Evolutionary conservation across 30 jellyfish, hydroid and myxozoan species (phyloP).

Genomic region (Turritopsis rubra): DNA sequence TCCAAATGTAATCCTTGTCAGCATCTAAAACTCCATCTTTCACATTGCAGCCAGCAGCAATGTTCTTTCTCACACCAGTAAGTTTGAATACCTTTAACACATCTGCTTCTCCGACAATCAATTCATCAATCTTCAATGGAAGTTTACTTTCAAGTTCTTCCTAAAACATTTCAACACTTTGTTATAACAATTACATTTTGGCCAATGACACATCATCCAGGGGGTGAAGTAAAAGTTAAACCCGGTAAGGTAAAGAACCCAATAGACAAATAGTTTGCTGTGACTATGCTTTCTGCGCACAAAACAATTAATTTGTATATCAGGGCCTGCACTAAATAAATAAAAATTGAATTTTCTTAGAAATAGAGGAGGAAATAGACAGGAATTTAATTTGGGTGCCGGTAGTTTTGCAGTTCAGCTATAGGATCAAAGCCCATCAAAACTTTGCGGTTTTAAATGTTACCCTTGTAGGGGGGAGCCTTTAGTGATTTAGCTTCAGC

Average conservation of each 20-base stretch:
- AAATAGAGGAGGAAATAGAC: too few species aligned
- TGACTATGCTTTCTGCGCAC: too few species aligned
- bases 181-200: background rate
- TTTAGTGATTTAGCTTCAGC: too few species aligned
- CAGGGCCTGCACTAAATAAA: too few species aligned
- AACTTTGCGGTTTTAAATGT: too few species aligned
- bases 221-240: background rate
- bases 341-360: too few species aligned
- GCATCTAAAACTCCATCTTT: slow-evolving; percentile 60
- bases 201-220: background rate
- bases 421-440: too few species aligned
- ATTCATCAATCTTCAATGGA: slow-evolving; percentile 69
- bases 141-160: slow-evolving; percentile 57
- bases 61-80: slow-evolving; percentile 85
- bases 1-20: slow-evolving; percentile 51
- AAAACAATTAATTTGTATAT: too few species aligned
- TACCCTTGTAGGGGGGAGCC: too few species aligned
- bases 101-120: slow-evolving; percentile 76
- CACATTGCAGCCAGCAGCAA: slow-evolving; percentile 98
- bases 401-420: too few species aligned
- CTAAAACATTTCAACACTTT: slow-evolving; percentile 26
- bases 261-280: background rate
- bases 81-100: slow-evolving; percentile 63
- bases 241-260: background rate
- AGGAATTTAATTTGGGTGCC: too few species aligned